phyloP scores from a whole-genome alignment of 2,797 vertebrate species.

The Sebastes jordani region DNA sequence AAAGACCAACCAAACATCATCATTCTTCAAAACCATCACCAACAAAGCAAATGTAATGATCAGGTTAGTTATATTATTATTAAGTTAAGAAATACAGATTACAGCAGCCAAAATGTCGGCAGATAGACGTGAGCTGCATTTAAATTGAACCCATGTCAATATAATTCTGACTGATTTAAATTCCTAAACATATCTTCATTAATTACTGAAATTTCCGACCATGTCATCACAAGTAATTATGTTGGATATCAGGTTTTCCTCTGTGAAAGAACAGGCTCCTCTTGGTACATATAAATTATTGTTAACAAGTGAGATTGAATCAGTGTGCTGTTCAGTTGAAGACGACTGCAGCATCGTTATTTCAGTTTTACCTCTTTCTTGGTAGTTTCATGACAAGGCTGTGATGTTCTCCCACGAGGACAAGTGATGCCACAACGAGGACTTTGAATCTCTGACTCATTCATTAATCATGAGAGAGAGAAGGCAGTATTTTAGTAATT shows the following conservation, averaged over 20 bases:
- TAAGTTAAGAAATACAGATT: not conserved
- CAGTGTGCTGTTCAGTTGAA: slow-evolving; percentile 5
- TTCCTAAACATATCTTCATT: not conserved
- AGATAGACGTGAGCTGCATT: not conserved
- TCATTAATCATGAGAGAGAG: slow-evolving; percentile 34
- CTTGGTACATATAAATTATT: not conserved
- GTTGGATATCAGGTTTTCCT: slow-evolving; percentile 13
- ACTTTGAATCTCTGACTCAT: slow-evolving; percentile 7
- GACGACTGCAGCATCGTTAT: not conserved
- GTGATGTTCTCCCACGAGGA: slow-evolving; percentile 3
- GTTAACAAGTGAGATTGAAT: slow-evolving; percentile 24
- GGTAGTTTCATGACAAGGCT: not conserved
- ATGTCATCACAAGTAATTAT: slow-evolving; percentile 24
- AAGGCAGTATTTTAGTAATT: not conserved
- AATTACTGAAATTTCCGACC: slow-evolving; percentile 1
- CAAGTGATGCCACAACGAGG: not conserved
- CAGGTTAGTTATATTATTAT: not conserved
- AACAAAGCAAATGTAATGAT: not conserved
- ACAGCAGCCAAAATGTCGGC: not conserved
- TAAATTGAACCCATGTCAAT: not conserved
- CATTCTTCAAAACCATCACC: not conserved
- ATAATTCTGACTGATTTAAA: not conserved
- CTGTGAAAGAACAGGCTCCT: not conserved
- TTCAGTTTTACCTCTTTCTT: slow-evolving; percentile 18
- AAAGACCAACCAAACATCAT: not conserved